These are phyloP conservation scores for Diploptera punctata DNA, from an alignment of 2,888 invertebrate species.

Conservation along the genomic window DNA sequence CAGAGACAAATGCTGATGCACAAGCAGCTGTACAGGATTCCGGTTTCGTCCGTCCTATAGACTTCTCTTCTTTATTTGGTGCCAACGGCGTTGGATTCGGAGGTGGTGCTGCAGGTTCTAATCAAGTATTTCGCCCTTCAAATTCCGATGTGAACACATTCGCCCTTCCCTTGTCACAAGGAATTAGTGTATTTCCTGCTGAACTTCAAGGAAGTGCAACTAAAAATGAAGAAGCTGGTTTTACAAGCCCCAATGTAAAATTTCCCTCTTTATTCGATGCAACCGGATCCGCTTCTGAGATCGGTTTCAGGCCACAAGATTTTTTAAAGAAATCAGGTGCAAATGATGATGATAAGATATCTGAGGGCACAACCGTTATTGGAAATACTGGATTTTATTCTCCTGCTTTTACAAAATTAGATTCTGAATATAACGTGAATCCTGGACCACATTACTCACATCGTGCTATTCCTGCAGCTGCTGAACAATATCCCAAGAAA, in stretches of 20 bases:
- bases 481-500: not conserved
- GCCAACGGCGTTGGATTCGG: slow-evolving; percentile 49
- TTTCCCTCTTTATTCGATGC: slow-evolving; percentile 48
- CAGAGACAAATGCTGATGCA: slow-evolving; percentile 2
- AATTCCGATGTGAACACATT: slow-evolving; percentile 44
- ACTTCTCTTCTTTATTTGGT: slow-evolving; percentile 63
- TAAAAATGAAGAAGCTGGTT: slow-evolving; percentile 46
- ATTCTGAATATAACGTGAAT: slow-evolving; percentile 37
- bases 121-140: slow-evolving; percentile 45
- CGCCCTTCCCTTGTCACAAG: slow-evolving; percentile 38
- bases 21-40: slow-evolving; percentile 21
- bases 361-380: slow-evolving; percentile 43
- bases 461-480: slow-evolving; percentile 5
- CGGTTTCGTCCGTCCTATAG: slow-evolving; percentile 62
- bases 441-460: slow-evolving; percentile 20
- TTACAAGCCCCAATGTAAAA: slow-evolving; percentile 47
- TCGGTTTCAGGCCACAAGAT: slow-evolving; percentile 51
- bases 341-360: slow-evolving; percentile 40
- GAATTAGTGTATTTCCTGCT: slow-evolving; percentile 43
- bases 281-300: slow-evolving; percentile 45
- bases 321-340: slow-evolving; percentile 48
- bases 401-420: slow-evolving; percentile 33
- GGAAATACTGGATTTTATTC: slow-evolving; percentile 20
- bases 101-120: slow-evolving; percentile 35
- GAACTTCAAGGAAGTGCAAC: slow-evolving; percentile 41